These are phyloP conservation scores for Acanthisitta chloris DNA, from an alignment of 2,113 vertebrate genomes.

Conservation along the genomic window DNA sequence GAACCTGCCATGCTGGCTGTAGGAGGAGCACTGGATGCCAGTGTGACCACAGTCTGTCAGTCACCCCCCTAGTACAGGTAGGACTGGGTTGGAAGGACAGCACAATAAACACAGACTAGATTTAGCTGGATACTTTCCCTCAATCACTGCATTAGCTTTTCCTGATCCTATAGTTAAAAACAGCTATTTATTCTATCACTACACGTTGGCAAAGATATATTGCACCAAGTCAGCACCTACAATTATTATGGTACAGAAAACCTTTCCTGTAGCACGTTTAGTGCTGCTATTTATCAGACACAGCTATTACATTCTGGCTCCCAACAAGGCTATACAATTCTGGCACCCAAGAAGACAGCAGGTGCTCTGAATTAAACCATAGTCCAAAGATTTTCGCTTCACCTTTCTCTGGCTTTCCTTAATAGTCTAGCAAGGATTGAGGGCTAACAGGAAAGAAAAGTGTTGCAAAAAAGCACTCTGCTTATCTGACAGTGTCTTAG, in stretches of 20 bases:
- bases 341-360: conserved; percentile 58
- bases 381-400: background rate
- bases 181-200: conserved; percentile 68
- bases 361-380: conserved; percentile 51
- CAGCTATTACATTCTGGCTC: conserved; percentile 62
- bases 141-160: conserved; percentile 56
- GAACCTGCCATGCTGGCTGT: rapidly evolving
- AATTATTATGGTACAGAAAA: conserved; percentile 69
- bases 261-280: conserved; percentile 69
- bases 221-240: conserved; percentile 60
- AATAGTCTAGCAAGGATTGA: background rate
- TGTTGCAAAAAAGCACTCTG: background rate
- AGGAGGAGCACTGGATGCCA: background rate
- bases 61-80: background rate
- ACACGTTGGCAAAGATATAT: conserved; percentile 55
- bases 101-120: background rate
- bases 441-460: background rate
- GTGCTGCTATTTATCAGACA: conserved; percentile 68
- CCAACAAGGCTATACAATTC: conserved; percentile 54
- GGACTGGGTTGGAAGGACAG: background rate
- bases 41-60: rapidly evolving
- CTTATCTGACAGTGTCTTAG: background rate
- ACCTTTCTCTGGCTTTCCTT: background rate
- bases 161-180: conserved; percentile 55
- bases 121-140: conserved; percentile 37